Evolutionary conservation across 2,888 invertebrate genomes (phyloP), one percentile per base, ranked within the genome.

Genomic region (Anarsia innoxiella): DNA sequence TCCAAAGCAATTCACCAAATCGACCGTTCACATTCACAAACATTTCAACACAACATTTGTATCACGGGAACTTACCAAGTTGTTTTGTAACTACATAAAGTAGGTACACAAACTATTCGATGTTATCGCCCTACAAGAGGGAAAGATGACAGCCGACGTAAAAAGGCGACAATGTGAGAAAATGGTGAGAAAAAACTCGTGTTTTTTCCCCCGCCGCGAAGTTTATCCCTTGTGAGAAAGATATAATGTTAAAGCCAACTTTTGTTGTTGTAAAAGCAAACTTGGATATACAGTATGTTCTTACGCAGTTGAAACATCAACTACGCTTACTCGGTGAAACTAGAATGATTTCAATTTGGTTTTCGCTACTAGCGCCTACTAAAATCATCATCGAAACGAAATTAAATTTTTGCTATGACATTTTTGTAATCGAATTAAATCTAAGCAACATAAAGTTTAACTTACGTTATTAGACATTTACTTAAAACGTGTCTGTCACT

Each of bases 21-120:
- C 10, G 31, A 12, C 31, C 14, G 28, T 13, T 28, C 13, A 14
- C 28, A n/a, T 28, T 28, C 12, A 28, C 28, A 28, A 32, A 23
- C 13, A 23, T 36, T 40, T 32, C 32, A 37, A 28, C 32, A 16
- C 16, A 27, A 11, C 16, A 28, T 33, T 29, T 19, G 27, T 30
- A 23, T 29, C 35, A 28, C 34, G 37, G 30, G 11, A 37, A 43
- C 23, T 37, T 37, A 44, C 46, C 19, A 19, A 19, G 8, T 19
- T 19, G 19, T 19, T 19, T 19, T 19, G 19, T 19, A 19, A 19
- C 19, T 23, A 23, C 23, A 23, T 23, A 9, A 5, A 9, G n/a
- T n/a, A 19, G 23, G 12, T 15, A 23, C 32, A 32, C 25, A 23
- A 32, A 32, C 32, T 32, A 32, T 32, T 32, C 23, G 32, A 25